phyloP scores from a whole-genome alignment of 2,113 vertebrate species.

The Oryzias javanicus region DNA sequence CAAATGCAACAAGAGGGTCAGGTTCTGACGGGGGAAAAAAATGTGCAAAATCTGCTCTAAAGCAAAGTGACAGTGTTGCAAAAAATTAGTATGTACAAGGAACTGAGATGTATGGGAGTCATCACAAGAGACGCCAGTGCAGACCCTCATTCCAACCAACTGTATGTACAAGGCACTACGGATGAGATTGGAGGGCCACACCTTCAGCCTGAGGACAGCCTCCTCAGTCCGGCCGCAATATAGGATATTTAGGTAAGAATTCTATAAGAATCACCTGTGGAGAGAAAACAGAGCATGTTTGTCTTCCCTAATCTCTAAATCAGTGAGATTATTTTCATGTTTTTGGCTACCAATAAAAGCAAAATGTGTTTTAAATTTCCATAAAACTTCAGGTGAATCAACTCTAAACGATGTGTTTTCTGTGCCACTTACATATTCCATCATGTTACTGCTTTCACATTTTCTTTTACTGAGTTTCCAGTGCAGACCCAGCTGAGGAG shows the following conservation, averaged over 20 bases:
- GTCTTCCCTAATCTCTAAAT: too few relatives aligned
- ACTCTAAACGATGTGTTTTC: too few relatives aligned
- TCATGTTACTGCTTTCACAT: slow-evolving; percentile 99
- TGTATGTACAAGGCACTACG: slow-evolving; percentile 98
- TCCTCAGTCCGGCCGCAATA: slow-evolving; percentile 97
- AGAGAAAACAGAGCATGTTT: slow-evolving; percentile 36
- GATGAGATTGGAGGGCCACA: slow-evolving; percentile 88
- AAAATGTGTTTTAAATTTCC: too few relatives aligned
- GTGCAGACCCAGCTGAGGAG: slow-evolving; percentile 92
- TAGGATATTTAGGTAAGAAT: slow-evolving; percentile 99
- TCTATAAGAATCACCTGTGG: slow-evolving; percentile 99
- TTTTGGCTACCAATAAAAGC: too few relatives aligned
- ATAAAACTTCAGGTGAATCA: too few relatives aligned
- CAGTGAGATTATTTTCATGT: too few relatives aligned
- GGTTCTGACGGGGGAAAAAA: slow-evolving; percentile 73
- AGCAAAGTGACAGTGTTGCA: slow-evolving; percentile 82
- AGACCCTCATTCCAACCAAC: slow-evolving; percentile 88
- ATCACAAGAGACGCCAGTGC: slow-evolving; percentile 74
- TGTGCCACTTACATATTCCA: slow-evolving; percentile 82
- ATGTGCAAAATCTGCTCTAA: slow-evolving; percentile 96
- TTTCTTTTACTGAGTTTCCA: slow-evolving; percentile 99
- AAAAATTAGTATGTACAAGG: slow-evolving; percentile 73
- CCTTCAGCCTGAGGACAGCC: slow-evolving; percentile 70
- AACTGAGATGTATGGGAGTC: slow-evolving; percentile 55
- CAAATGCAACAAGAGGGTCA: slow-evolving; percentile 83